phyloP scores from a whole-genome alignment of 2,888 invertebrate genomes.

The Prosapia bicincta region DNA sequence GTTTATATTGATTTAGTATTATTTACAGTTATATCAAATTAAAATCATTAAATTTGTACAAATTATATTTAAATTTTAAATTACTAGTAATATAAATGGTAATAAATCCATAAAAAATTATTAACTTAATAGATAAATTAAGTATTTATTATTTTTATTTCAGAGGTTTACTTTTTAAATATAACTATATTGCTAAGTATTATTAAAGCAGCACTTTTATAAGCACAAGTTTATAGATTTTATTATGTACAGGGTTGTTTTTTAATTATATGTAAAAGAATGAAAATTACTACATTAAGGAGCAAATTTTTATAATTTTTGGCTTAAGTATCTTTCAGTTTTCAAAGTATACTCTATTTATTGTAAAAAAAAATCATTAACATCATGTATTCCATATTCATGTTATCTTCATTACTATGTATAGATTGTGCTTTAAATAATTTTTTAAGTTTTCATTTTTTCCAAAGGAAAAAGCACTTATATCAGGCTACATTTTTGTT shows the following conservation, averaged over 20 bases:
- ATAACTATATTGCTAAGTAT: neutral
- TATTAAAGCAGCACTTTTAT: neutral
- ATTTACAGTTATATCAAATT: neutral
- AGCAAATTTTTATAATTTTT: neutral
- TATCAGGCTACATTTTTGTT: too few relatives aligned
- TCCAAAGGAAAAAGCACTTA: too few relatives aligned
- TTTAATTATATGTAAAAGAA: neutral
- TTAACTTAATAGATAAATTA: neutral
- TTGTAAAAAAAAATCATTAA: too few relatives aligned
- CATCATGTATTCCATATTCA: too few relatives aligned
- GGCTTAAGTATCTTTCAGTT: too few relatives aligned
- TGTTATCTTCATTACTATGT: too few relatives aligned
- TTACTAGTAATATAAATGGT: too few relatives aligned
- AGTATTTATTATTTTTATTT: neutral
- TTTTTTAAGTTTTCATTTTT: too few relatives aligned
- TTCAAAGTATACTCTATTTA: too few relatives aligned
- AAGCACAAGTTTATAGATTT: neutral
- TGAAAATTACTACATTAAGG: too few relatives aligned
- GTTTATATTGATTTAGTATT: neutral
- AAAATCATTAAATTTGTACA: neutral
- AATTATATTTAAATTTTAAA: neutral
- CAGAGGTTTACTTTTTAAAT: neutral
- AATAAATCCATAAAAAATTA: too few relatives aligned
- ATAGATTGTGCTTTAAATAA: too few relatives aligned
- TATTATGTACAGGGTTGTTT: neutral